Conservation (phyloP, 2,797 vertebrate species). For the Microctenopoma steveboyesi region DNA sequence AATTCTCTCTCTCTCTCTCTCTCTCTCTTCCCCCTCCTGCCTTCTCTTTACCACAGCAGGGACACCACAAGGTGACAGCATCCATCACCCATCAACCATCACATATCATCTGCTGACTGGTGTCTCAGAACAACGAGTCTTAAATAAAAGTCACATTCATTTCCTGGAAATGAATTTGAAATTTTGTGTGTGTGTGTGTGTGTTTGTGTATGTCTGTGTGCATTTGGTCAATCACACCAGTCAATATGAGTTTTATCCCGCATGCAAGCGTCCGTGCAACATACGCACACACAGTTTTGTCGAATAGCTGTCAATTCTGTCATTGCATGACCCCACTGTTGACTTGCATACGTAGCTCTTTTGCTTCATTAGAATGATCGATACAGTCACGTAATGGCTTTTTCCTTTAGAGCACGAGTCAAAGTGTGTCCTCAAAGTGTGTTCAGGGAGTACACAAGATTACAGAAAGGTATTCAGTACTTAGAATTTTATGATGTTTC, state of each 20-base stretch:
- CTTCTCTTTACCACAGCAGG: slow-evolving; percentile 49
- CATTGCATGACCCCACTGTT: slow-evolving; percentile 65
- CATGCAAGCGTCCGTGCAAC: neutral
- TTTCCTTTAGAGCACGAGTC: slow-evolving; percentile 43
- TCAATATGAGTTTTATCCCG: slow-evolving; percentile 31
- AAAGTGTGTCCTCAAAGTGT: slow-evolving; percentile 22
- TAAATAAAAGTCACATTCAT: slow-evolving; percentile 49
- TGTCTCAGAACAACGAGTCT: slow-evolving; percentile 57
- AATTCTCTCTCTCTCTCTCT: slow-evolving; percentile 38
- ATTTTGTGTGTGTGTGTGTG: neutral
- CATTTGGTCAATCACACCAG: slow-evolving; percentile 23
- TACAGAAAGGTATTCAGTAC: neutral
- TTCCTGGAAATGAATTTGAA: slow-evolving; percentile 33
- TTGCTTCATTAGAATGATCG: slow-evolving; percentile 73
- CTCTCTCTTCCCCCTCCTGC: neutral
- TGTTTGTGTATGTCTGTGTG: slow-evolving; percentile 1
- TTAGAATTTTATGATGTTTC: neutral
- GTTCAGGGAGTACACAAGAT: neutral
- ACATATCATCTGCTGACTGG: slow-evolving; percentile 67
- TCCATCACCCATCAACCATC: slow-evolving; percentile 71
- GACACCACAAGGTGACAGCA: slow-evolving; percentile 78
- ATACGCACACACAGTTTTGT: slow-evolving; percentile 23
- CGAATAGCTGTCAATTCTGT: slow-evolving; percentile 52
- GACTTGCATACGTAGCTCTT: slow-evolving; percentile 59
- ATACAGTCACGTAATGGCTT: slow-evolving; percentile 63